These are phyloP conservation scores for Xiphophorus couchianus DNA, from an alignment of 2,113 vertebrate species.

Conservation along the genomic window DNA sequence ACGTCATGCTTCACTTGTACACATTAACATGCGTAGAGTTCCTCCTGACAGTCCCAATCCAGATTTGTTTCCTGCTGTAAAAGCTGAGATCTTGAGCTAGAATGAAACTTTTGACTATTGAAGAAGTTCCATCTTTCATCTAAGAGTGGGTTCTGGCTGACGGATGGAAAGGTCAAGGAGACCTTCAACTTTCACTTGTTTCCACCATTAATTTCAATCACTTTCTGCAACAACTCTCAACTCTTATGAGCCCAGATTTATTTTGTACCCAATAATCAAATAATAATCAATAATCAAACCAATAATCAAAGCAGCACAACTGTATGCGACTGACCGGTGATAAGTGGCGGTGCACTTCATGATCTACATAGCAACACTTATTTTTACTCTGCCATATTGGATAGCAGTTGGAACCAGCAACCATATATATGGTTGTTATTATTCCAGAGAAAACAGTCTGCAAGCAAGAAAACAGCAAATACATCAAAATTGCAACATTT, in stretches of 20 bases:
- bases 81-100: background rate
- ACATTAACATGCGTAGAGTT: conserved; percentile 4
- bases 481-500: too few relatives aligned
- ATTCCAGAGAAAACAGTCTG: too few relatives aligned
- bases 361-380: too few relatives aligned
- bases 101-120: background rate
- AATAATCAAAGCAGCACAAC: background rate
- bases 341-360: too few relatives aligned
- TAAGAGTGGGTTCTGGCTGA: background rate
- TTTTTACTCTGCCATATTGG: too few relatives aligned
- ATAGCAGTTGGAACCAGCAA: too few relatives aligned
- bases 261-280: background rate
- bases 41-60: background rate
- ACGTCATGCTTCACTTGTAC: conserved; percentile 4
- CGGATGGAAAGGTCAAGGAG: background rate
- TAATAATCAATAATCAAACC: too few relatives aligned
- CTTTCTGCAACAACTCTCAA: background rate
- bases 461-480: too few relatives aligned
- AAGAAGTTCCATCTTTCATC: background rate
- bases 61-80: background rate
- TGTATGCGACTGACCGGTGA: too few relatives aligned
- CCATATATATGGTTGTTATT: too few relatives aligned
- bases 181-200: background rate
- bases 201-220: background rate
- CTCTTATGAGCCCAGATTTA: background rate